Evolutionary conservation across 2,797 vertebrate species (phyloP).

Genomic region (Lagocephalus sceleratus): DNA sequence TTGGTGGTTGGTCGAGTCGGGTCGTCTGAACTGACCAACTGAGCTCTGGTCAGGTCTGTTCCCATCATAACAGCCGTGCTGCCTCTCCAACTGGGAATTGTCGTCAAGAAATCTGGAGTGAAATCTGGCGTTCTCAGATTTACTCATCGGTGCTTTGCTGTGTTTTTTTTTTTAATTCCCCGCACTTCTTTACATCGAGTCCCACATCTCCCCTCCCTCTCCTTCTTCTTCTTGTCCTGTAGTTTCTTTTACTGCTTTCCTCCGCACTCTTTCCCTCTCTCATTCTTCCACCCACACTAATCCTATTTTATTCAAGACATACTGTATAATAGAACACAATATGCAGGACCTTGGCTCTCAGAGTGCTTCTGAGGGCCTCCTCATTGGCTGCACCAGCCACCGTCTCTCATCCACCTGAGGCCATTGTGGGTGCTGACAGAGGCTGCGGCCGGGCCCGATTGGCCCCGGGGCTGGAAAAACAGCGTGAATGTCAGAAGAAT

Average conservation of each 20-base stretch:
- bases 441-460: constrained; percentile 52
- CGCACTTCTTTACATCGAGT: constrained; percentile 16
- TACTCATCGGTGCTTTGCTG: no score
- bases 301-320: constrained; percentile 62
- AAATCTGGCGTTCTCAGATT: not conserved
- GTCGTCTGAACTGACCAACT: no score
- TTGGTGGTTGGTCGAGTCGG: not conserved
- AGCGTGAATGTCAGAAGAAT: constrained; percentile 78
- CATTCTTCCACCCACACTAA: constrained; percentile 63
- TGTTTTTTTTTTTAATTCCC: constrained; percentile 15
- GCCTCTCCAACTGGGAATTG: not conserved
- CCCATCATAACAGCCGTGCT: not conserved
- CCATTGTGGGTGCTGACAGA: constrained; percentile 45
- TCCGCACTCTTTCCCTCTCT: constrained; percentile 33
- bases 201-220: constrained; percentile 24
- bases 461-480: constrained; percentile 60
- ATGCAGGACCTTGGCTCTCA: constrained; percentile 48
- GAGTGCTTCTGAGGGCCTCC: constrained; percentile 34
- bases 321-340: constrained; percentile 55
- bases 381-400: constrained; percentile 27
- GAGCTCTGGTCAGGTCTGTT: no score
- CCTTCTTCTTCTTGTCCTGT: constrained; percentile 22
- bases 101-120: not conserved
- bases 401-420: constrained; percentile 56
- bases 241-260: constrained; percentile 33